Percentiles rank a stretch among this genome's conserved stretches.
These are phyloP conservation scores for Dryas iulia DNA, from an alignment of 1,140 invertebrate species.

Conservation along the genomic window DNA sequence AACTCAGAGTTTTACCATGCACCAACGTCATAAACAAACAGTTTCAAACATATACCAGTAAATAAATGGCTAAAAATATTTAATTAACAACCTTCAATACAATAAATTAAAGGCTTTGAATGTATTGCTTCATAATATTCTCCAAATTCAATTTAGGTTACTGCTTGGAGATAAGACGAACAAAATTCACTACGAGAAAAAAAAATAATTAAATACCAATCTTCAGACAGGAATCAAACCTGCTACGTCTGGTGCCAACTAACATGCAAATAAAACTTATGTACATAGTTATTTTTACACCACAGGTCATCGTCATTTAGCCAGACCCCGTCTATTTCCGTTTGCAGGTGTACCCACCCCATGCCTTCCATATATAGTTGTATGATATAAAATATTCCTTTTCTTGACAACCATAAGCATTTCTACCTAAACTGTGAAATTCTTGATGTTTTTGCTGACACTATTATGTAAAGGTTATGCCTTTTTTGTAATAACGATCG, in stretches of 20 bases:
- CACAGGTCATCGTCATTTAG: conserved; percentile 11
- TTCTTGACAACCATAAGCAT: conserved; percentile 5
- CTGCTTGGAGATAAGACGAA: no score
- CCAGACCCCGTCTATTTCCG: conserved; percentile 4
- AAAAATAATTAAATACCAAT: no score
- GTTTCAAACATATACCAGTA: no score
- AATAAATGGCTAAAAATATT: no score
- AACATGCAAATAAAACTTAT: not conserved
- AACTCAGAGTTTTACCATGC: no score
- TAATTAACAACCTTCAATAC: no score
- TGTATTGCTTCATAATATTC: no score
- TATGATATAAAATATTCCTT: conserved; percentile 16
- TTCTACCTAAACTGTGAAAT: conserved; percentile 10
- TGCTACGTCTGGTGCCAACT: not conserved
- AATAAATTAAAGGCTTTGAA: no score
- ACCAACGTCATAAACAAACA: no score
- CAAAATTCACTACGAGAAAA: no score
- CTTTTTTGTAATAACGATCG: not conserved
- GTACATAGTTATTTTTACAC: not conserved
- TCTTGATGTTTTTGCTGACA: not conserved
- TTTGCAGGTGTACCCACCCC: conserved; percentile 16
- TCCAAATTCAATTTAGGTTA: no score
- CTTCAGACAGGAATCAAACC: not conserved
- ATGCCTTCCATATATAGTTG: conserved; percentile 4
- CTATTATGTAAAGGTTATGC: not conserved